Conservation (phyloP, 2,797 vertebrate genomes). For the Oophaga sylvatica region DNA sequence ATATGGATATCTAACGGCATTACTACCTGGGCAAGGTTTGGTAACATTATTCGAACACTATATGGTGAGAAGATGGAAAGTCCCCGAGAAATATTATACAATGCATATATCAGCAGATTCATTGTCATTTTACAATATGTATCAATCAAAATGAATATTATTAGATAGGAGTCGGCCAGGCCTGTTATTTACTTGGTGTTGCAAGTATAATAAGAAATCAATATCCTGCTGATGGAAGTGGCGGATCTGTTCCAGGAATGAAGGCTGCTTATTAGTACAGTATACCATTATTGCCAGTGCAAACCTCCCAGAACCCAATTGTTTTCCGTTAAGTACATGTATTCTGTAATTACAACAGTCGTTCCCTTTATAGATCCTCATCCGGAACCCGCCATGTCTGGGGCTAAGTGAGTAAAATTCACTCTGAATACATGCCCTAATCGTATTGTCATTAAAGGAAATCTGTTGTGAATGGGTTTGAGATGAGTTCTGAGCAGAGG, state of each 20-base stretch:
- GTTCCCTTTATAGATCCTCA: too few relatives aligned
- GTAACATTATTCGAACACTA: too few relatives aligned
- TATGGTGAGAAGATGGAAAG: neutral
- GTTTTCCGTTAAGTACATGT: neutral
- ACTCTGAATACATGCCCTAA: too few relatives aligned
- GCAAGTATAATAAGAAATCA: neutral
- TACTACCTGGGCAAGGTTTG: too few relatives aligned
- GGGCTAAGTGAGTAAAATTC: too few relatives aligned
- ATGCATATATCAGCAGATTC: neutral
- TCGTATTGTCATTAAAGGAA: too few relatives aligned
- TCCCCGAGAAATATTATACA: neutral
- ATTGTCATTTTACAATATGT: neutral
- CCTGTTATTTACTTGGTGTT: neutral
- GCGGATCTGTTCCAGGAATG: neutral
- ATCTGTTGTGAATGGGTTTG: too few relatives aligned
- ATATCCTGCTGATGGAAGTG: constrained; percentile 11
- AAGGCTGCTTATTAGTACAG: neutral
- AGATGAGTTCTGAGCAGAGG: too few relatives aligned
- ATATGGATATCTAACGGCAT: too few relatives aligned
- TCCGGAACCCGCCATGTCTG: too few relatives aligned
- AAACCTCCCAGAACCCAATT: neutral
- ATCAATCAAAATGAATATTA: neutral
- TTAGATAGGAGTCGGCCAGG: neutral
- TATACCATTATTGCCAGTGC: neutral
- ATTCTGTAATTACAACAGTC: neutral